phyloP scores from a whole-genome alignment of 2,888 invertebrate genomes.

The Euzophera pinguis region DNA sequence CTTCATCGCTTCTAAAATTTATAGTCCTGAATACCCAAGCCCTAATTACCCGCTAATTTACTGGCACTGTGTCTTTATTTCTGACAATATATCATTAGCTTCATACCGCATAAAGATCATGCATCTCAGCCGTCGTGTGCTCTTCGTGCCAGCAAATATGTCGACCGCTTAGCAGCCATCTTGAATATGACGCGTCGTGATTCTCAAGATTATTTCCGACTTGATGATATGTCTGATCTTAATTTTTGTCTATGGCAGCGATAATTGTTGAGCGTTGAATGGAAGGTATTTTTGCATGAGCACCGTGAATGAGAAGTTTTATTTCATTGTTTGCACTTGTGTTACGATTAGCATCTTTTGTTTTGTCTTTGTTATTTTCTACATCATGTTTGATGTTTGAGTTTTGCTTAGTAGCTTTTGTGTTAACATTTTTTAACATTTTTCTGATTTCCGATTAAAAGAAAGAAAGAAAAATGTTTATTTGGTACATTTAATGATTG shows the following conservation, averaged over 20 bases:
- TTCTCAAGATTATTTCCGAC: slow-evolving; percentile 16
- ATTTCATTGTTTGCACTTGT: background rate
- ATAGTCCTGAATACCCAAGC: background rate
- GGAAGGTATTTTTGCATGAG: background rate
- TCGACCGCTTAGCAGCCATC: slow-evolving; percentile 35
- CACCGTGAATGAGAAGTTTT: background rate
- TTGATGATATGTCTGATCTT: slow-evolving; percentile 8
- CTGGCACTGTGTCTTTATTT: slow-evolving; percentile 6
- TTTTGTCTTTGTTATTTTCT: background rate
- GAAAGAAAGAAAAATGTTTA: too few relatives aligned
- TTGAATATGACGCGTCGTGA: slow-evolving; percentile 33
- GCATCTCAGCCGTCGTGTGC: slow-evolving; percentile 29
- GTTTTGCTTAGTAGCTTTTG: too few relatives aligned
- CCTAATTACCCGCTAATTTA: slow-evolving; percentile 9
- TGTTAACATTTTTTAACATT: too few relatives aligned
- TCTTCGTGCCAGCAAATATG: slow-evolving; percentile 39
- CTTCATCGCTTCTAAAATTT: background rate
- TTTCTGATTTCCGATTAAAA: too few relatives aligned
- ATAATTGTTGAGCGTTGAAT: slow-evolving; percentile 5
- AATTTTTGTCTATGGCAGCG: slow-evolving; percentile 3
- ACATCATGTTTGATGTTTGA: background rate
- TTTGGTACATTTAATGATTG: too few relatives aligned
- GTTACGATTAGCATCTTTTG: background rate
- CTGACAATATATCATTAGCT: slow-evolving; percentile 3
- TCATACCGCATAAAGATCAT: slow-evolving; percentile 5